Evolutionary conservation across 2,797 vertebrate species (phyloP).

Genomic region (Podarcis siculus): DNA sequence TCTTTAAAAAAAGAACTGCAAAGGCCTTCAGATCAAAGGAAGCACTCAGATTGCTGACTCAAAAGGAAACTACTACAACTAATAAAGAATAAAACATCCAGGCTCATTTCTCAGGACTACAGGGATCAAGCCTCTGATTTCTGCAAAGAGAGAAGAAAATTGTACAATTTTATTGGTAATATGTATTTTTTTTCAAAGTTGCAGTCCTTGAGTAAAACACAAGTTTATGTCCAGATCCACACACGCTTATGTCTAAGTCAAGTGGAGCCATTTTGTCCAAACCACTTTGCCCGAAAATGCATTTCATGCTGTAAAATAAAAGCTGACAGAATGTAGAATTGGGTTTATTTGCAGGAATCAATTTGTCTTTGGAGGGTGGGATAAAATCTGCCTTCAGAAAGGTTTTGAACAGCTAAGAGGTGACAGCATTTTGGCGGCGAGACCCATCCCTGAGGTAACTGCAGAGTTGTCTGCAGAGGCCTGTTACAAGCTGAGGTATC

Average conservation of each 20-base stretch:
- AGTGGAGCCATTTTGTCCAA: constrained; percentile 51
- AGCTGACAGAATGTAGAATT: constrained; percentile 33
- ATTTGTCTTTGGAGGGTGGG: constrained; percentile 21
- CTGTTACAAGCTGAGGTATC: neutral
- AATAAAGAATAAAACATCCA: constrained; percentile 44
- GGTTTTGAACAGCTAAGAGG: constrained; percentile 32
- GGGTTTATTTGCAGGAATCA: constrained; percentile 33
- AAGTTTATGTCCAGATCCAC: constrained; percentile 39
- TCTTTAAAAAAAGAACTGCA: neutral
- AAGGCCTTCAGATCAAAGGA: neutral
- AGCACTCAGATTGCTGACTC: neutral
- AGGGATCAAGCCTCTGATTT: constrained; percentile 31
- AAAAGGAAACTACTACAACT: neutral
- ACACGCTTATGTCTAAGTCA: constrained; percentile 52
- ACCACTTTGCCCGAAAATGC: constrained; percentile 38
- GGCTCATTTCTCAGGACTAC: constrained; percentile 24
- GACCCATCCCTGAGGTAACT: neutral
- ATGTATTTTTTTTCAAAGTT: constrained; percentile 43
- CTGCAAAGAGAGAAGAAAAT: constrained; percentile 19
- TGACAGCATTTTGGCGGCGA: neutral
- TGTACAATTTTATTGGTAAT: constrained; percentile 56
- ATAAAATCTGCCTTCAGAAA: neutral
- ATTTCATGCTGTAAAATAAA: constrained; percentile 48
- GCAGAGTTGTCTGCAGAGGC: neutral
- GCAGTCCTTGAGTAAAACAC: constrained; percentile 29